Conservation (phyloP, 2,797 vertebrate species). For the Setipinna tenuifilis region DNA sequence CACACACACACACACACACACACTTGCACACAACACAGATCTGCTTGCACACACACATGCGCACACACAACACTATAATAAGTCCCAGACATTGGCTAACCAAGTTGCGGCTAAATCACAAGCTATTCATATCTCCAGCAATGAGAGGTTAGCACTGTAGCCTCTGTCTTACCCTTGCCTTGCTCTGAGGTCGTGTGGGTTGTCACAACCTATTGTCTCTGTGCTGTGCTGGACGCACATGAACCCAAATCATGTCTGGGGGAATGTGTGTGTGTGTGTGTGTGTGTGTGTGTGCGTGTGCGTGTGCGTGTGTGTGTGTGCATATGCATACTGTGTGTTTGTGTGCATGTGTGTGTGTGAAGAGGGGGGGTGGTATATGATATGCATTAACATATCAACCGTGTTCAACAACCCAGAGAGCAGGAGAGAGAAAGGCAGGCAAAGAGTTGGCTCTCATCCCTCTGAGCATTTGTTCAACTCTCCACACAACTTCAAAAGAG, state of each 20-base stretch:
- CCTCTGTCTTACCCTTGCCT: slow-evolving; percentile 46
- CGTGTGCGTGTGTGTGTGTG: too few relatives aligned
- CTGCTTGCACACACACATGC: slow-evolving; percentile 24
- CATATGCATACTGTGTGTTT: too few relatives aligned
- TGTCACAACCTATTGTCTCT: slow-evolving; percentile 60
- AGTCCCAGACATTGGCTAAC: slow-evolving; percentile 79
- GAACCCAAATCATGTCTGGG: slow-evolving; percentile 45
- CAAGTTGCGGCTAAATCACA: slow-evolving; percentile 75
- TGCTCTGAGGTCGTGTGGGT: slow-evolving; percentile 27
- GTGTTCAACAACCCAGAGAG: slow-evolving; percentile 20
- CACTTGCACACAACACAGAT: slow-evolving; percentile 34
- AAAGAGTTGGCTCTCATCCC: slow-evolving; percentile 24
- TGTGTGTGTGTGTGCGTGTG: not conserved
- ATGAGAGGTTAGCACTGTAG: slow-evolving; percentile 74
- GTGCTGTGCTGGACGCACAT: slow-evolving; percentile 26
- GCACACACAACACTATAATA: slow-evolving; percentile 74
- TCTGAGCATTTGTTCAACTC: slow-evolving; percentile 18
- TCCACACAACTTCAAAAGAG: slow-evolving; percentile 28
- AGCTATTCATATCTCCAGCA: slow-evolving; percentile 82
- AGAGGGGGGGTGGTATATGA: not conserved
- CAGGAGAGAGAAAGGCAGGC: not conserved
- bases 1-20: too few relatives aligned
- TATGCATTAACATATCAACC: slow-evolving; percentile 23
- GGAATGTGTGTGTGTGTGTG: slow-evolving; percentile 45
- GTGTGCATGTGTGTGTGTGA: too few relatives aligned